Base-by-base conservation (phyloP, 2,888 invertebrate genomes). In the Scaptomyza reducta region DNA sequence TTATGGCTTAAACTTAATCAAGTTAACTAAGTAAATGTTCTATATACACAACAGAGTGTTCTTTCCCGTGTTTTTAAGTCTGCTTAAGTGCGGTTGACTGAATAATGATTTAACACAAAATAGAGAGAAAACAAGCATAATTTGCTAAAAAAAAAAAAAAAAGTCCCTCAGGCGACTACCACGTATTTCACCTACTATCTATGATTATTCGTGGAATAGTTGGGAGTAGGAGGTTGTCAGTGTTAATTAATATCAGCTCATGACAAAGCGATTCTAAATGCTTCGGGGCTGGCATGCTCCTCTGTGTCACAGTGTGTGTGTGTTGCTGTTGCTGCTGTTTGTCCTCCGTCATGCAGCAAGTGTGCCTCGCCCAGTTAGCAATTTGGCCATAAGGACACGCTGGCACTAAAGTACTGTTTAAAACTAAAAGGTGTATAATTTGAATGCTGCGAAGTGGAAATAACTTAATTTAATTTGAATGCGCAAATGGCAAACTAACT, bases 381-480 rank as follows among this genome's bases (percentile, higher is more conserved):
- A 65, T 74, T 80, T 73, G 62, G 65, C 65, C 65, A 80, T 74
- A 70, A 72, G 62, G 50, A 61, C 70, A 33, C 73, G 42, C 45
- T 57, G 54, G 54, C 47, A 41, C 38, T 13, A 42, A 65, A 63
- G 44, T 62, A 41, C 31, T 60, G 57, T 55, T 35, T 40, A 54
- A 45, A 70, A 64, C 74, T 65, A 74, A 53, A 49, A 56, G 69
- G 77, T 71, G 65, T 80, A 49, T 65, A 77, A 80, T 60, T 70
- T 70, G 66, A 77, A 59, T 64, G 66, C 44, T 47, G 63, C 47
- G 53, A 57, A 27, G 27, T 41, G 40, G 11, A 49, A 54, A 22
- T 14, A 22, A 14, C 22, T 18, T 31, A 27, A 45, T 35, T 35
- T 55, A 44, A 55, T 54, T 31, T 25, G 1, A 33, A 11, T 18